phyloP scores from a whole-genome alignment of 1,140 invertebrate genomes.

The Colletes gigas region DNA sequence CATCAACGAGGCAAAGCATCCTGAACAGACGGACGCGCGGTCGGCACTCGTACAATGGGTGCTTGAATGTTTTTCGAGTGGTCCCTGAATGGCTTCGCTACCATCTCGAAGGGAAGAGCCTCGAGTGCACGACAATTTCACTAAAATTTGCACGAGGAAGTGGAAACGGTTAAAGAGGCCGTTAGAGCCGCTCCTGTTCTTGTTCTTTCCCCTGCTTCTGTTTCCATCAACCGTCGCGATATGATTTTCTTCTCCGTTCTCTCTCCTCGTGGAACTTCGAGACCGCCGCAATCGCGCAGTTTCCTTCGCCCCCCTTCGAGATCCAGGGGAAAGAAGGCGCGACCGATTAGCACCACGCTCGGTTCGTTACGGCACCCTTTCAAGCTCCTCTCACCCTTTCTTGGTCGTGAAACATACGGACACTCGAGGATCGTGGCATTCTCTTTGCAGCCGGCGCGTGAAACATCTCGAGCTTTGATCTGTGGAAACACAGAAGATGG shows the following conservation, averaged over 20 bases:
- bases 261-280: slow-evolving; percentile 1
- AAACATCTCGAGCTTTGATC: slow-evolving; percentile 48
- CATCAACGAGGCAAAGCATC: slow-evolving; percentile 32
- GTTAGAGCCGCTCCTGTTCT: slow-evolving; percentile 11
- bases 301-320: slow-evolving; percentile 1
- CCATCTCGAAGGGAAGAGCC: slow-evolving; percentile 44
- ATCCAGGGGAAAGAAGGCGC: slow-evolving; percentile 21
- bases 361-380: slow-evolving; percentile 39
- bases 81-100: slow-evolving; percentile 18
- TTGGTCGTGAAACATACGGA: slow-evolving; percentile 3
- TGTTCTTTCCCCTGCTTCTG: not conserved
- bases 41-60: slow-evolving; percentile 24
- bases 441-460: slow-evolving; percentile 17
- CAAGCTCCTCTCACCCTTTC: not conserved
- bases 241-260: slow-evolving; percentile 15
- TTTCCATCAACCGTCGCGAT: too few species aligned
- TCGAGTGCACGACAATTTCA: slow-evolving; percentile 41
- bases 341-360: slow-evolving; percentile 33
- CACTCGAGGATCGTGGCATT: slow-evolving; percentile 19
- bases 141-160: slow-evolving; percentile 50
- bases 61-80: slow-evolving; percentile 42
- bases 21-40: slow-evolving; percentile 33
- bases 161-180: slow-evolving; percentile 33
- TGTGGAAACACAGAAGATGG: slow-evolving; percentile 21
- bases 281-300: slow-evolving; percentile 12